Evolutionary conservation across 2,113 vertebrate species (phyloP), one percentile per base, ranked within the genome.

Genomic region (Corythornis cristatus): DNA sequence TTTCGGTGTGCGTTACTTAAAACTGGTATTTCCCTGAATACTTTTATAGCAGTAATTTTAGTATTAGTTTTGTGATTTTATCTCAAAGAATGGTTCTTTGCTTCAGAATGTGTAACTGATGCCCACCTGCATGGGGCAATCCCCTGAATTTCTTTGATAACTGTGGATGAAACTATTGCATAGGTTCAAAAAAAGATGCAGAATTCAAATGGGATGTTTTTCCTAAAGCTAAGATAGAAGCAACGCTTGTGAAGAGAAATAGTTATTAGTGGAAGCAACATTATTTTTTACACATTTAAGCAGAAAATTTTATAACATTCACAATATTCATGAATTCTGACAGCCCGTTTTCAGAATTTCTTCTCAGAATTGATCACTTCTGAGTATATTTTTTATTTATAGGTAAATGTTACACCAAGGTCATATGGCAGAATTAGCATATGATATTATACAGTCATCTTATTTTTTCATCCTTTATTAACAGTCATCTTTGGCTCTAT

Each of bases 401-500:
- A 96, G 91, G 90, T 94, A 97, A 97, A 98, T 97, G 95, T 97
- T 97, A 95, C 78, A 54, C 87, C 86, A 91, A 97, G 97, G 98
- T 98, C 97, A 97, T 97, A 93, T 97, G 98, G 97, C 96, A 97
- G 94, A 96, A 98, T 98, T 98, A 98, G 96, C 97, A 97, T 97
- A 95, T 75, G 93, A 93, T 97, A 96, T 97, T 97, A 97, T 97
- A 97, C 96, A 97, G 96, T 94, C 86, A 95, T 98, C 94, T 94
- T 96, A 97, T 97, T 97, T 97, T 97, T 97, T 97, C 96, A 95
- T 97, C 95, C 96, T 98, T 98, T 98, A 98, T 98, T 98, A 98
- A 97, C 96, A 97, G 97, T 97, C 97, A 98, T 98, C 97, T 97
- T 98, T 98, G 98, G 96, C 97, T 98, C 96, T 97, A 93, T 98